Conservation (phyloP, 2,888 invertebrate species). For the Auanema freiburgensis region DNA sequence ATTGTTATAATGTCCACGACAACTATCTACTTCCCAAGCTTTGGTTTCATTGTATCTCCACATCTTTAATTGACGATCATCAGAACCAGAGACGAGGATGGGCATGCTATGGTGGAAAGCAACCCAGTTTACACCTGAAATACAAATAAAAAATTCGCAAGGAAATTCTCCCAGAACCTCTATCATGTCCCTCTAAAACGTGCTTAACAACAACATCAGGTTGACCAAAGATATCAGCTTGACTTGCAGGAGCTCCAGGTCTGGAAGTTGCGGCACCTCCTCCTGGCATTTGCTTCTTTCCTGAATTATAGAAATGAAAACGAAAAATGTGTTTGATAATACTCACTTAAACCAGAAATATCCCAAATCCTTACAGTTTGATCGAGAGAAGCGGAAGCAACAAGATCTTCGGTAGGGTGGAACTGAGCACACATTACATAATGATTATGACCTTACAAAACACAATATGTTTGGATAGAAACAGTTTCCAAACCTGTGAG, state of each 20-base stretch:
- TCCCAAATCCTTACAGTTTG: constrained; percentile 99
- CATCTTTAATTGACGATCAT: constrained; percentile 92
- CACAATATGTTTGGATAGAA: background rate
- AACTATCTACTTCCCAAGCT: constrained; percentile 98
- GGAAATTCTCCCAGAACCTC: too few species aligned
- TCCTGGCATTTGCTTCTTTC: constrained; percentile 93
- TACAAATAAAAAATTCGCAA: too few species aligned
- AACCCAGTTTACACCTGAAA: constrained; percentile 92
- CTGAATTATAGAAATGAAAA: constrained; percentile 5
- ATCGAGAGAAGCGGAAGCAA: constrained; percentile 95
- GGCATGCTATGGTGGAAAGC: constrained; percentile 92
- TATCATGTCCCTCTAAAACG: constrained; percentile 78
- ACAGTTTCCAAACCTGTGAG: constrained; percentile 49
- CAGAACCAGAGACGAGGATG: constrained; percentile 94
- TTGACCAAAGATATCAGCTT: constrained; percentile 89
- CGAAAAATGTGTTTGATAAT: background rate
- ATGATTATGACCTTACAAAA: constrained; percentile 85
- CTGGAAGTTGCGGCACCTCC: constrained; percentile 74
- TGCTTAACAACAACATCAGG: constrained; percentile 66
- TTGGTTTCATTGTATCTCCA: constrained; percentile 77
- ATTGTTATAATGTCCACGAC: constrained; percentile 99
- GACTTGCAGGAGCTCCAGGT: constrained; percentile 50
- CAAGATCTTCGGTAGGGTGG: constrained; percentile 91
- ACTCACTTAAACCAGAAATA: constrained; percentile 71
- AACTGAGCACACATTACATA: constrained; percentile 99